Base-by-base conservation (phyloP, 2,888 invertebrate genomes). In the Synanthedon formicaeformis region DNA sequence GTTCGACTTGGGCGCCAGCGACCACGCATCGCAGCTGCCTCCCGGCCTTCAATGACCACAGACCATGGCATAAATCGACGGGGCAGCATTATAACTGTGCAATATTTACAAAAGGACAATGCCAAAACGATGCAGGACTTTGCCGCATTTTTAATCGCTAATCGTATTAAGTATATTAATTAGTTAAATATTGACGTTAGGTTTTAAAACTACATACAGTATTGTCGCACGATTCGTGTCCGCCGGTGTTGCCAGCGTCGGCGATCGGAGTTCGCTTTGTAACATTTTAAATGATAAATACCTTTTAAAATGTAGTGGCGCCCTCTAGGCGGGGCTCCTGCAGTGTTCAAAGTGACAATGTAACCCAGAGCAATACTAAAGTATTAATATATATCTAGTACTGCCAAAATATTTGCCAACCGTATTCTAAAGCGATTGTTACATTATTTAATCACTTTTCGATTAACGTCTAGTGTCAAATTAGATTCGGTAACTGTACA, bases 361-460 rank as follows among this genome's bases (percentile, higher is more conserved):
- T 86, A 86, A 85, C 76, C 74, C 86, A 82, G 84, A 87, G 87
- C 87, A 86, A 87, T 87, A 87, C 83, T 86, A 86, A 86, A 84
- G 81, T 86, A 85, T 86, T 85, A 76, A 83, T 86, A 78, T 86
- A 45, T 75, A 34, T 84, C 81, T 85, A 85, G 85, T 84, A 84
- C 84, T 87, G 87, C 86, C 87, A 86, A 86, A 82, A 76, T 74
- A 74, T 34, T 80, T 84, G 86, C 87, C 86, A 85, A 86, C 86
- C 80, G 81, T 87, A 85, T 84, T 83, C 75, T 83, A 78, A 79
- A 71, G 71, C 58, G 69, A 66, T 71, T 71, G 16, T 34, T 34
- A 71, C 78, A 74, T 81, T 83, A 81, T 80, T 77, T 72, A 70
- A 81, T 77, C 78, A 84, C 71, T 82, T 84, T 85, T 84, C 80